Conservation (phyloP, 2,888 invertebrate species). For the Stramonita haemastoma region DNA sequence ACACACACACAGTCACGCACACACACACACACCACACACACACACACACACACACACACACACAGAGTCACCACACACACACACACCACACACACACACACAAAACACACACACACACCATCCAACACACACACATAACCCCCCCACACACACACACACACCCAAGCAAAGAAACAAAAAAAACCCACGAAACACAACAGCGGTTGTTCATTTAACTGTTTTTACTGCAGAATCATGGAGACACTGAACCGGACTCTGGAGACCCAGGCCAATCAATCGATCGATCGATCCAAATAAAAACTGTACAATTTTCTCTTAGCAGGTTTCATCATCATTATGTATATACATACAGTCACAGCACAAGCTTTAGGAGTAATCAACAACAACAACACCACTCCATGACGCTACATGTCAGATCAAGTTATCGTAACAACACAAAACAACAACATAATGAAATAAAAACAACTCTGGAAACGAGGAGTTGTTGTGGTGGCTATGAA, state of each 20-base stretch:
- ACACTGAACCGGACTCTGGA: background rate
- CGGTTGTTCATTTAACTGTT: background rate
- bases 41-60: no score
- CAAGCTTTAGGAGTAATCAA: background rate
- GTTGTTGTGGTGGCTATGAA: background rate
- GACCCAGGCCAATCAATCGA: background rate
- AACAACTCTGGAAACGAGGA: background rate
- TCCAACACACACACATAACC: no score
- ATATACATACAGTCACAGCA: no score
- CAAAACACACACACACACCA: no score
- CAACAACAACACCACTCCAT: background rate
- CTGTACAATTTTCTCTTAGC: slow-evolving; percentile 8
- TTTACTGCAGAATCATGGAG: slow-evolving; percentile 17
- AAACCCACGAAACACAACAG: background rate
- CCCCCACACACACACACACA: no score
- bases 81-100: no score
- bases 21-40: no score
- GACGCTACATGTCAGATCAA: no score
- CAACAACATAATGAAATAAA: background rate
- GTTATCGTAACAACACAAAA: no score
- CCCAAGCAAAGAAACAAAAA: background rate
- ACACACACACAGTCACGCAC: no score
- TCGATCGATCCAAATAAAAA: no score
- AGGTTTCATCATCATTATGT: slow-evolving; percentile 1
- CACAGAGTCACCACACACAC: no score